phyloP scores from a whole-genome alignment of 2,113 vertebrate genomes.

The Dipodomys stephensi region DNA sequence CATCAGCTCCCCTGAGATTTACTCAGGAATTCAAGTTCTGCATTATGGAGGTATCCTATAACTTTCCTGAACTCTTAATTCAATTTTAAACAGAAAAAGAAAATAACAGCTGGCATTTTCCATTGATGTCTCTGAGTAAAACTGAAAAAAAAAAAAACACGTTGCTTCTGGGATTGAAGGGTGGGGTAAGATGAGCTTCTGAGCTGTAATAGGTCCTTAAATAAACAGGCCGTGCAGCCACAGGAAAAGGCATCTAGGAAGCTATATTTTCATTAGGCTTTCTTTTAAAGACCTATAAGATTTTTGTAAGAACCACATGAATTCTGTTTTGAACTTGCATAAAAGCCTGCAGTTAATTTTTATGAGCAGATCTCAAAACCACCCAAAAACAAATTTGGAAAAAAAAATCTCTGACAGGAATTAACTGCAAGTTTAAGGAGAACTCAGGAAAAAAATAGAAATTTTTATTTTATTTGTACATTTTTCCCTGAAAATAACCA shows the following conservation, averaged over 20 bases:
- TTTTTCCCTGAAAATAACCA: conserved; percentile 47
- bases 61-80: conserved; percentile 49
- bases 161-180: background rate
- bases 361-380: conserved; percentile 70
- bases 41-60: background rate
- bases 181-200: background rate
- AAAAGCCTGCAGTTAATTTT: conserved; percentile 78
- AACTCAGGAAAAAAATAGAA: background rate
- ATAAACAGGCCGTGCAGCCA: background rate
- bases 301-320: conserved; percentile 68
- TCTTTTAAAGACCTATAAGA: conserved; percentile 64
- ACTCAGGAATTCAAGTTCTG: background rate
- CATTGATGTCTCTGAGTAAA: conserved; percentile 38
- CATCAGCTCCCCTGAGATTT: background rate
- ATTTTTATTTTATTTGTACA: conserved; percentile 55
- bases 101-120: conserved; percentile 58
- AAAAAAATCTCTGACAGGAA: conserved; percentile 64
- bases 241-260: conserved; percentile 50
- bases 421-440: conserved; percentile 44
- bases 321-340: conserved; percentile 73
- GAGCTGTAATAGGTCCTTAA: conserved; percentile 52
- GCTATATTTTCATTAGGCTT: conserved; percentile 63
- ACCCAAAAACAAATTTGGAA: conserved; percentile 66
- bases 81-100: conserved; percentile 35
- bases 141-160: background rate